Percentiles rank a stretch among this genome's conserved stretches.
These are phyloP conservation scores for Lanistes nyassanus DNA, from an alignment of 1,140 invertebrate genomes.

Conservation along the genomic window DNA sequence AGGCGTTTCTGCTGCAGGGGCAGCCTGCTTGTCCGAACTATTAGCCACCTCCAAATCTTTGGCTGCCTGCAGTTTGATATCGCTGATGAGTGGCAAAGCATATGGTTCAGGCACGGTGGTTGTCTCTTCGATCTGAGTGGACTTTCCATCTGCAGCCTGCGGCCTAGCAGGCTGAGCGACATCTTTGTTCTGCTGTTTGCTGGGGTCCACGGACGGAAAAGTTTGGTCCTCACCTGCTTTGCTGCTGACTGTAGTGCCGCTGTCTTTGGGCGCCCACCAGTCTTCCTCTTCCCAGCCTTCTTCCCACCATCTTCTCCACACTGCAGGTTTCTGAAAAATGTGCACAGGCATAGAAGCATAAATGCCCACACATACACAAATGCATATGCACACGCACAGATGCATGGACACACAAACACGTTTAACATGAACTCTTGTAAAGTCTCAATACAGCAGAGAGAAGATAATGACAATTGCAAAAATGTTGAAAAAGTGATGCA, in stretches of 20 bases:
- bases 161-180: too few relatives aligned
- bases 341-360: background rate
- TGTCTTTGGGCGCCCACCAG: constrained; percentile 19
- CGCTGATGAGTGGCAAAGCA: constrained; percentile 3
- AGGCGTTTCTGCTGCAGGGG: constrained; percentile 3
- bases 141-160: background rate
- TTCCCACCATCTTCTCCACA: constrained; percentile 18
- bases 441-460: background rate
- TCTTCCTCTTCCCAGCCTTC: constrained; percentile 17
- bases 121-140: background rate
- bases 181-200: background rate
- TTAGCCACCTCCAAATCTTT: background rate
- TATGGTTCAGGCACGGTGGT: background rate
- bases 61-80: background rate
- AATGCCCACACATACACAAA: background rate
- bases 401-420: background rate
- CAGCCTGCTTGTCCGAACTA: background rate
- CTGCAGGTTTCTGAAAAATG: constrained; percentile 7
- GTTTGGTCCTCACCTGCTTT: constrained; percentile 17
- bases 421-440: background rate
- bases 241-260: constrained; percentile 1
- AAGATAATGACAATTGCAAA: background rate
- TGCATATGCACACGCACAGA: background rate
- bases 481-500: background rate
- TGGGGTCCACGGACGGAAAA: background rate